Base-by-base conservation (phyloP, 2,888 invertebrate genomes). In the Scelioninae gen. 1 region DNA sequence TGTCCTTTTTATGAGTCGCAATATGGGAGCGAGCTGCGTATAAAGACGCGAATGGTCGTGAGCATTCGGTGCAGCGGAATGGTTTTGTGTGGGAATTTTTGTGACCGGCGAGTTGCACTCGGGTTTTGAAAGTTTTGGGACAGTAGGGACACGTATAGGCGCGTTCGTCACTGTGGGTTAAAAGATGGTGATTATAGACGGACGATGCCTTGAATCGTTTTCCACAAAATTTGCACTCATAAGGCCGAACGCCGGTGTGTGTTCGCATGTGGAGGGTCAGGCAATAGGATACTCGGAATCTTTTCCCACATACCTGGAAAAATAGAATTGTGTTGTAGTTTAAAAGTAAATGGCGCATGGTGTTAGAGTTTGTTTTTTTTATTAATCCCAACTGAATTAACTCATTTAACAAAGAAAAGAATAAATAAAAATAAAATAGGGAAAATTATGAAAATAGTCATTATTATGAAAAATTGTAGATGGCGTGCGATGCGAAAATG, bases 41-140 rank as follows among this genome's bases (percentile, higher is more conserved):
- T 16, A 96, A 91, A 0, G 96, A 96, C 2, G 96, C 95, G 89
- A 96, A 96, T 0, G 96, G 96, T 66, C 96, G 93, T 85, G 91
- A 92, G 62, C 96, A 96, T 86, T 95, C 95, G 8, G 94, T 95
- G 86, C 96, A 96, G 0, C 95, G 94, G 88, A 96, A 96, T 0
- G 96, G 96, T 89, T 96, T 96, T 0, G 95, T 96, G 87, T 96
- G 96, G 8, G 95, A 96, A 89, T 96, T 96, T 91, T 95, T 96
- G 86, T 96, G 96, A 0, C 96, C 96, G 0, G 96, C 95, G 0
- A 96, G 92, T 87, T 96, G 96, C 0, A 96, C 96, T 0, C 95
- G 94, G 0, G 96, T 96, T 88, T 96, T 96, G 92, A 96, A 96
- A 0, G 96, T 94, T 88, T 96, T 96, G 0, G 96, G 95, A 84